These are phyloP conservation scores for Oegoconia quadripuncta DNA, from an alignment of 2,888 invertebrate genomes.

Conservation along the genomic window DNA sequence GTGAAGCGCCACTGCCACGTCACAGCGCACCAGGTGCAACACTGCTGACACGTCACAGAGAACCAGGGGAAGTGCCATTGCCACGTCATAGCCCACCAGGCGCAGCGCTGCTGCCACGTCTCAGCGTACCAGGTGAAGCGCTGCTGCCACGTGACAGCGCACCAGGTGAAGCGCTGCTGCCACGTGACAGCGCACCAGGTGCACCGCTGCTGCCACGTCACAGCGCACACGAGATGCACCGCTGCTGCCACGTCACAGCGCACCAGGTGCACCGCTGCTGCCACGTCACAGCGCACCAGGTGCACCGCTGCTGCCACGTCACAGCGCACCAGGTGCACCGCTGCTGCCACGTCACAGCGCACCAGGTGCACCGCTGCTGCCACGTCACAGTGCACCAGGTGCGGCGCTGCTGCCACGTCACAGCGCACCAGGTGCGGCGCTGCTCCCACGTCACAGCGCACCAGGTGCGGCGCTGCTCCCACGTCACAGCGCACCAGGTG, in stretches of 20 bases:
- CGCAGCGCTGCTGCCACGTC: too few species aligned
- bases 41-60: too few species aligned
- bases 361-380: conserved; percentile 10
- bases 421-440: conserved; percentile 1
- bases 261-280: too few species aligned
- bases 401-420: conserved; percentile 9
- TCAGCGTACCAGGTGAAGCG: too few species aligned
- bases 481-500: background rate
- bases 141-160: conserved; percentile 8
- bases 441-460: conserved; percentile 8
- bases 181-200: too few species aligned
- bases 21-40: background rate
- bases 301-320: conserved; percentile 11
- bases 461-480: background rate
- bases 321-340: conserved; percentile 4
- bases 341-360: conserved; percentile 17
- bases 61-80: too few species aligned
- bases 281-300: conserved; percentile 7
- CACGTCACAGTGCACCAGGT: conserved; percentile 5
- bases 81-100: too few species aligned
- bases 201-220: too few species aligned
- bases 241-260: too few species aligned
- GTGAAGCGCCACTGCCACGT: background rate
- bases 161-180: too few species aligned
- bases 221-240: too few species aligned